Conservation (phyloP, 2,113 vertebrate species). For the Dryoscopus gambensis region DNA sequence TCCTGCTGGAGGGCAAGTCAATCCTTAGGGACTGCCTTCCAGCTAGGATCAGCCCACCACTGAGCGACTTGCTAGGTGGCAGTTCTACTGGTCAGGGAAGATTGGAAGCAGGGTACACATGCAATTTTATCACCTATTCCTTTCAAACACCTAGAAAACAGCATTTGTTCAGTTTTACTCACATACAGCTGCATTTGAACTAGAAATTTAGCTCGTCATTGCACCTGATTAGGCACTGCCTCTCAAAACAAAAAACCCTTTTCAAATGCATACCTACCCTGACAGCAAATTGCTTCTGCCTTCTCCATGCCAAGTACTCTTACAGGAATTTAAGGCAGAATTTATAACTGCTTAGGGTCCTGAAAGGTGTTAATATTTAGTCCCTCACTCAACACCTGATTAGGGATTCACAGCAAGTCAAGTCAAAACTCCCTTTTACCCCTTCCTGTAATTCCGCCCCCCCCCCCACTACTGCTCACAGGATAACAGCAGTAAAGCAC, state of each 20-base stretch:
- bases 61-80: background rate
- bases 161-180: background rate
- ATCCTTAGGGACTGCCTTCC: background rate
- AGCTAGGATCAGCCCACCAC: background rate
- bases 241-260: background rate
- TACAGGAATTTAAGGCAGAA: background rate
- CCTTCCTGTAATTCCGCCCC: background rate
- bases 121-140: background rate
- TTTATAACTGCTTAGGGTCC: background rate
- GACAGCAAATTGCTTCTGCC: background rate
- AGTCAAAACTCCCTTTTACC: background rate
- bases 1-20: accelerated
- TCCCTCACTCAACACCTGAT: background rate
- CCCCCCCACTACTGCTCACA: background rate
- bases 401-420: conserved; percentile 9
- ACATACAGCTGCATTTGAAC: background rate
- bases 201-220: background rate
- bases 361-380: conserved; percentile 8
- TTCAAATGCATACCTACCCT: background rate
- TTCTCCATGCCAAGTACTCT: background rate
- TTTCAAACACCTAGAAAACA: background rate
- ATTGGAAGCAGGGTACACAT: background rate
- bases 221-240: background rate
- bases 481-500: background rate
- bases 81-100: background rate